Base-by-base conservation (phyloP, 2,888 invertebrate species). In the Mesorhabditis spiculigera region DNA sequence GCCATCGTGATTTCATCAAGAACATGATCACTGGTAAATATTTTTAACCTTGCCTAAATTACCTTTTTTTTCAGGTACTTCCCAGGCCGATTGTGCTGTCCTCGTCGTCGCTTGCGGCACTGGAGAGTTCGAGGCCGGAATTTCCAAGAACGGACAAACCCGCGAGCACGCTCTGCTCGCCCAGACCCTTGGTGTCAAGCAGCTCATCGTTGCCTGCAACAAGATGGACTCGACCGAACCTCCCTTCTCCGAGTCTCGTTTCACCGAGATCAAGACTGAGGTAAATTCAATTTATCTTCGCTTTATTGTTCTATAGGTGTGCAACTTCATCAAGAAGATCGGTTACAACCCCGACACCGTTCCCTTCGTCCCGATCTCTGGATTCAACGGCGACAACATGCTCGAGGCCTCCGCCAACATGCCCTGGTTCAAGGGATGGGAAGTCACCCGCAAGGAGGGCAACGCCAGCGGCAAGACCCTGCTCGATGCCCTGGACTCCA, bases 351-450 rank as follows among this genome's bases (percentile, higher is more conserved):
- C 97, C 77, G 92, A 92, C 82, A 91, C 93, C 68, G 96, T 98
- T 84, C 92, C 97, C 78, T 97, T 97, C 89, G 95, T 98, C 76
- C 98, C 98, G 87, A 97, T 99, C 89, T 98, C 97, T 86, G 98
- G 98, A 86, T 98, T 96, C 96, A 93, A 96, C 88, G 98, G 98
- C 88, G 98, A 99, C 90, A 99, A 98, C 91, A 97, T 99, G 96
- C 90, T 98, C 89, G 97, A 97, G 90, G 88, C 91, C 76, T 95
- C 95, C 70, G 89, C 90, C 86, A 97, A 96, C 89, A 97, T 95
- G 94, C 89, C 91, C 80, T 95, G 95, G 83, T 82, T 89, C 88
- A 95, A 96, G 91, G 96, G 96, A 90, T 97, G 96, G 96, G 87
- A 88, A 68, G 90, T 96, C 81, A 95, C 95, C 88, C 93, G 95